Evolutionary conservation across 2,113 vertebrate genomes (phyloP).

Genomic region (Chlamydotis undulata): DNA sequence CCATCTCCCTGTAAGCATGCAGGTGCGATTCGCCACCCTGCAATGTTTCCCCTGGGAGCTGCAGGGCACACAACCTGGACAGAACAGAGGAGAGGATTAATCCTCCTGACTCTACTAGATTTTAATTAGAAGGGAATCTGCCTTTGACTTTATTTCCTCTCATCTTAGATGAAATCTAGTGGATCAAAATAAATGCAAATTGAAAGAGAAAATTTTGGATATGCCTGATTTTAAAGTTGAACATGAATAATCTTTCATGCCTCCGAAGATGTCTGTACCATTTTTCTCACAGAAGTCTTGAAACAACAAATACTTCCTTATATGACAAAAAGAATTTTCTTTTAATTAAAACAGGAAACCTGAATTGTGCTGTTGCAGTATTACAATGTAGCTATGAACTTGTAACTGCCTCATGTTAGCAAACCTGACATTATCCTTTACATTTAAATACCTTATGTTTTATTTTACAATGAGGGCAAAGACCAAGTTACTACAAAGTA

Average conservation of each 20-base stretch:
- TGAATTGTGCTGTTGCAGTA: not conserved
- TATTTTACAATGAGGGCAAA: conserved; percentile 18
- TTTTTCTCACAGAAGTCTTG: conserved; percentile 18
- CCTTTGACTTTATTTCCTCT: conserved; percentile 34
- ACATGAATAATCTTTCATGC: not conserved
- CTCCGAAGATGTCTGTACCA: not conserved
- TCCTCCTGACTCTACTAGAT: not conserved
- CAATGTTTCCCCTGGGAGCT: not conserved
- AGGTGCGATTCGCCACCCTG: rapidly evolving
- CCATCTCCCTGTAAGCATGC: rapidly evolving
- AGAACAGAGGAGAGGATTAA: not conserved
- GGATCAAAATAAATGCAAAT: conserved; percentile 48
- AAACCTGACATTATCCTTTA: conserved; percentile 30
- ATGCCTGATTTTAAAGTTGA: conserved; percentile 8
- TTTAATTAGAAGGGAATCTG: conserved; percentile 40
- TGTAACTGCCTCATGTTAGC: not conserved
- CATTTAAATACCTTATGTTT: not conserved
- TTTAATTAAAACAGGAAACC: not conserved
- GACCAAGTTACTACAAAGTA: not conserved
- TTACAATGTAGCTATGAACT: not conserved
- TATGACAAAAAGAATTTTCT: not conserved
- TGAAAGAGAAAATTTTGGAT: conserved; percentile 33
- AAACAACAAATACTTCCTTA: not conserved
- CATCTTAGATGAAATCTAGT: not conserved
- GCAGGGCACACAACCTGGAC: rapidly evolving